Percentiles rank a stretch among this genome's conserved stretches.
Conservation (phyloP, 2,113 vertebrate species). For the Isichthys henryi region DNA sequence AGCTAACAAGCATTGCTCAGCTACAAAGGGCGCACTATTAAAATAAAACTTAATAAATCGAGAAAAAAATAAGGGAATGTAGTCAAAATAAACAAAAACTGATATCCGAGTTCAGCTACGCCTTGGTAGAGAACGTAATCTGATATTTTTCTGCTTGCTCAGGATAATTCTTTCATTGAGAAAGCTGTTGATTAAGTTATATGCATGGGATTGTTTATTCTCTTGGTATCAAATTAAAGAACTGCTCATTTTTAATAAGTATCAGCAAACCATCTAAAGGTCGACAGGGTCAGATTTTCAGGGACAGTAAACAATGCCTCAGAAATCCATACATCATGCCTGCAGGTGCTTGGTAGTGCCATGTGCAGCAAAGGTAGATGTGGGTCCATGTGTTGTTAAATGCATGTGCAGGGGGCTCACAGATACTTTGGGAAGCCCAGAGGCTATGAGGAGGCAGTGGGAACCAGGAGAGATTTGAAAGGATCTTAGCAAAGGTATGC, state of each 20-base stretch:
- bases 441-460: background rate
- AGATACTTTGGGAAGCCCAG: background rate
- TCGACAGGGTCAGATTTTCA: background rate
- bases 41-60: background rate
- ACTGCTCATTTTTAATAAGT: background rate
- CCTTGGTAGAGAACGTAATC: background rate
- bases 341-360: background rate
- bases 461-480: background rate
- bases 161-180: background rate
- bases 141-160: background rate
- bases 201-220: background rate
- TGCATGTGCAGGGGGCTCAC: background rate
- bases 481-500: background rate
- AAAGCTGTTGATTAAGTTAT: background rate
- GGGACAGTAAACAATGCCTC: background rate
- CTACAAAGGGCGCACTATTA: background rate
- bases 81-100: background rate
- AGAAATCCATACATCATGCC: background rate
- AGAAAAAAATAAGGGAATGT: background rate
- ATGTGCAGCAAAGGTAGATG: background rate
- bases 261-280: background rate
- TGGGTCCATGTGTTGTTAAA: background rate
- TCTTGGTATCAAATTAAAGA: background rate
- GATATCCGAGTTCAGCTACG: background rate
- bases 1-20: background rate